These are phyloP conservation scores for Rhadina sibilatrix DNA, from an alignment of 2,113 vertebrate genomes.

Conservation along the genomic window DNA sequence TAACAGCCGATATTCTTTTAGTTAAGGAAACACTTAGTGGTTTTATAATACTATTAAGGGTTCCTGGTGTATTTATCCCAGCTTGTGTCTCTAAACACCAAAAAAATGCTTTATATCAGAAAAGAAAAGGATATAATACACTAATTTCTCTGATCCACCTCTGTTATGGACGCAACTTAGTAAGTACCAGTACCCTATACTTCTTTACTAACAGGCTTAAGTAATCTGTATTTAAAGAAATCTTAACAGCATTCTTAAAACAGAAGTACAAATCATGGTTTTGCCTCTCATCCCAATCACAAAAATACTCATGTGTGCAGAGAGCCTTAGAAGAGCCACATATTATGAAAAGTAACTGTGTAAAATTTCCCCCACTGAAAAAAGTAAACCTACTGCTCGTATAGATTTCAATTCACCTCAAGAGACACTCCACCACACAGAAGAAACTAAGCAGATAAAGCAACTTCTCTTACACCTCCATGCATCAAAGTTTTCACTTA, in stretches of 20 bases:
- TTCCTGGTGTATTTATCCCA: background rate
- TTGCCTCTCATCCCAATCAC: background rate
- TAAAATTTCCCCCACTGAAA: background rate
- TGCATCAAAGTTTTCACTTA: background rate
- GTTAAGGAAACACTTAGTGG: background rate
- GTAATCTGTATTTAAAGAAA: background rate
- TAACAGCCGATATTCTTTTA: background rate
- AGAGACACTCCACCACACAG: background rate
- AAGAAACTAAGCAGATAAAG: background rate
- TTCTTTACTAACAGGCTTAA: background rate
- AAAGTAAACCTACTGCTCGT: background rate
- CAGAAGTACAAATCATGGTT: background rate
- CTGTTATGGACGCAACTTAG: background rate
- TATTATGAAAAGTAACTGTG: background rate
- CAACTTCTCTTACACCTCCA: background rate
- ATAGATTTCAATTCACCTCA: background rate
- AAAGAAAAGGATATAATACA: background rate
- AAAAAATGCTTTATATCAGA: background rate
- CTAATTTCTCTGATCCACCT: background rate
- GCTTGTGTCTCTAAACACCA: background rate
- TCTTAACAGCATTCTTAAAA: background rate
- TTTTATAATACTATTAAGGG: background rate
- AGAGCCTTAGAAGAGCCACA: background rate
- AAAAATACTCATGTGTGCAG: background rate
- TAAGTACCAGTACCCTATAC: background rate